These are phyloP conservation scores for Sinocyclocheilus anophthalmus DNA, from an alignment of 2,113 vertebrate genomes.

Conservation along the genomic window DNA sequence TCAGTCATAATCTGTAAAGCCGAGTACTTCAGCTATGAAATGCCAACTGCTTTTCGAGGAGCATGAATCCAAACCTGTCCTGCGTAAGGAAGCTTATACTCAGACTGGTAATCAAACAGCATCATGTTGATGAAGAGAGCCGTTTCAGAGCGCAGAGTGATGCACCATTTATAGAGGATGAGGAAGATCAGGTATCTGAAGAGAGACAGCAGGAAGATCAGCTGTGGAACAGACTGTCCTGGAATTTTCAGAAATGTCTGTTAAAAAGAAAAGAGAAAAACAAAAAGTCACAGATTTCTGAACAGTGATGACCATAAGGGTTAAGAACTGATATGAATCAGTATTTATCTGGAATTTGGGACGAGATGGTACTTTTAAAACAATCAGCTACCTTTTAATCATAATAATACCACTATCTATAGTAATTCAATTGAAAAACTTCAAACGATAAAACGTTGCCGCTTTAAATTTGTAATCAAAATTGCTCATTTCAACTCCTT, in stretches of 20 bases:
- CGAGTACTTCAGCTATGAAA: background rate
- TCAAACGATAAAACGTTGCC: no score
- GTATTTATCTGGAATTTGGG: background rate
- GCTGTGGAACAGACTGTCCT: slow-evolving; percentile 62
- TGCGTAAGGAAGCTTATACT: slow-evolving; percentile 45
- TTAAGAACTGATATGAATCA: background rate
- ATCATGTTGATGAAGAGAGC: slow-evolving; percentile 70
- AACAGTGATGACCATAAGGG: background rate
- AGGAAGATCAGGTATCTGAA: slow-evolving; percentile 66
- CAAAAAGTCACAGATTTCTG: background rate
- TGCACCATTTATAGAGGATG: slow-evolving; percentile 65
- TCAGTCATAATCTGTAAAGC: background rate
- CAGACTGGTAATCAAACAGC: slow-evolving; percentile 56
- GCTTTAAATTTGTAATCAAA: no score
- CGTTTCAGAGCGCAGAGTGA: slow-evolving; percentile 39
- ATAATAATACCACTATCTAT: background rate
- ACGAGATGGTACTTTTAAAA: background rate
- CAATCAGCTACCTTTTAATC: background rate
- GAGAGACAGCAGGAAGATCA: slow-evolving; percentile 61
- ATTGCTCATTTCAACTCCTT: no score
- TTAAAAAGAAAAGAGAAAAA: background rate
- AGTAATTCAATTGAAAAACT: no score
- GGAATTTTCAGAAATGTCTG: slow-evolving; percentile 58
- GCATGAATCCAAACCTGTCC: slow-evolving; percentile 52
- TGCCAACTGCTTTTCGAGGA: background rate